Conservation (phyloP, 92 coral and sea anemone genomes). For the Porites lobata region DNA sequence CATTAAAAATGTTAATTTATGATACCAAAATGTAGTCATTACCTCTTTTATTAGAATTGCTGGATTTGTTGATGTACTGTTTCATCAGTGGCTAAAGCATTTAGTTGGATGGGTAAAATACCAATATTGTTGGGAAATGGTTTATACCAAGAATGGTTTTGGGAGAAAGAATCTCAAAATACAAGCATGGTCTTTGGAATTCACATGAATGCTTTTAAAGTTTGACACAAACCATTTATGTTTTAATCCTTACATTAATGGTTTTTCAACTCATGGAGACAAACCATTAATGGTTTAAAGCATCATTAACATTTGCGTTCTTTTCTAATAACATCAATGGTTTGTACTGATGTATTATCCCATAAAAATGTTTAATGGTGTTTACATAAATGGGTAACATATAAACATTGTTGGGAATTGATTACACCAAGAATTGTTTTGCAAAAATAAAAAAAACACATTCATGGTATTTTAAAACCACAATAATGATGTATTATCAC, state of each 20-base stretch:
- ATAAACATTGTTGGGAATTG: conserved; percentile 8
- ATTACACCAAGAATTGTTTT: not conserved
- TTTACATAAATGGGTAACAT: not conserved
- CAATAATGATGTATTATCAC: no score
- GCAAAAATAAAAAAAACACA: not conserved
- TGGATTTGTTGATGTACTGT: no score
- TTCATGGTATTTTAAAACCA: conserved; percentile 1
- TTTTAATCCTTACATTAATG: no score
- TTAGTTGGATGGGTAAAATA: no score
- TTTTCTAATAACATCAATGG: not conserved
- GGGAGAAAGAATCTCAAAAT: not conserved
- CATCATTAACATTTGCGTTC: no score
- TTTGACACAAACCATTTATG: not conserved
- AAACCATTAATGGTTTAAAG: no score
- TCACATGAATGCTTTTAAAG: conserved; percentile 1
- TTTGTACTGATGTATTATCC: not conserved
- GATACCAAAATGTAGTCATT: no score
- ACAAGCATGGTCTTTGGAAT: not conserved
- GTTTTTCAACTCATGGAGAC: no score
- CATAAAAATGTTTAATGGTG: not conserved
- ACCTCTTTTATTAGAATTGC: no score
- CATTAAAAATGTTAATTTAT: no score
- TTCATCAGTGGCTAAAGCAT: no score
- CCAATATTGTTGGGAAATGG: not conserved
- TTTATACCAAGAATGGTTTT: not conserved